Evolutionary conservation across 1,140 invertebrate species (phyloP).

Genomic region (Grapholita molesta): DNA sequence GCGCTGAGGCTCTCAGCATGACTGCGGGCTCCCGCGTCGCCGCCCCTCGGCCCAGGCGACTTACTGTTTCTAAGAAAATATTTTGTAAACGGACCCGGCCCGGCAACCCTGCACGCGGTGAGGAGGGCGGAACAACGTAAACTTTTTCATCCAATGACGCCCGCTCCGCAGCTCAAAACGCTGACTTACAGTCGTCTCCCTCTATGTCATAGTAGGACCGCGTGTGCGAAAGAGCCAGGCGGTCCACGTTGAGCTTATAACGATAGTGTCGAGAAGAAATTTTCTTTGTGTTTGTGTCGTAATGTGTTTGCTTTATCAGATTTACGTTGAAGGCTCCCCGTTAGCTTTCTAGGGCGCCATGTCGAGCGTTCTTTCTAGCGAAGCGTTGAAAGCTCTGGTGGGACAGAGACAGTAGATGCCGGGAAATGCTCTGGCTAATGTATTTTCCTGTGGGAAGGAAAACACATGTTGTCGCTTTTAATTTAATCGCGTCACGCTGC

Average conservation of each 20-base stretch:
- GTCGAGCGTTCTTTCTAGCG: constrained; percentile 38
- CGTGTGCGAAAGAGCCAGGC: constrained; percentile 24
- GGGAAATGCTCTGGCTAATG: constrained; percentile 73
- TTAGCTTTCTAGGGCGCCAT: constrained; percentile 64
- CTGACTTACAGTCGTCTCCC: constrained; percentile 34
- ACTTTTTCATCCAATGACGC: constrained; percentile 66
- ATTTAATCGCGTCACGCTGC: constrained; percentile 75
- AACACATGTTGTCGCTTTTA: constrained; percentile 77
- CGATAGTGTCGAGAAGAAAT: constrained; percentile 50
- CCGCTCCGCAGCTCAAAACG: constrained; percentile 23
- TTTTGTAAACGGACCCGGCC: constrained; percentile 44
- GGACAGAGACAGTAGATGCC: constrained; percentile 39
- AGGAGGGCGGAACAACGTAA: constrained; percentile 53
- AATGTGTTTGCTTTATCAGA: constrained; percentile 74
- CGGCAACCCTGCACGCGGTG: constrained; percentile 49
- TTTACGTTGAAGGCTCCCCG: constrained; percentile 74
- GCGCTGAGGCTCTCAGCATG: constrained; percentile 73
- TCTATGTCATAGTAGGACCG: constrained; percentile 26
- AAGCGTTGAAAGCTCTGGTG: constrained; percentile 19
- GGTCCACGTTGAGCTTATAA: constrained; percentile 25
- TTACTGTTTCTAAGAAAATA: constrained; percentile 70
- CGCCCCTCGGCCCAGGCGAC: constrained; percentile 66
- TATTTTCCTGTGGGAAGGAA: constrained; percentile 77
- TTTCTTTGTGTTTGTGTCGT: constrained; percentile 67
- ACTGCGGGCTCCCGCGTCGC: constrained; percentile 73